Evolutionary conservation across 2,888 invertebrate species (phyloP), one percentile per base, ranked within the genome.

Genomic region (Drosophila hamatofila): DNA sequence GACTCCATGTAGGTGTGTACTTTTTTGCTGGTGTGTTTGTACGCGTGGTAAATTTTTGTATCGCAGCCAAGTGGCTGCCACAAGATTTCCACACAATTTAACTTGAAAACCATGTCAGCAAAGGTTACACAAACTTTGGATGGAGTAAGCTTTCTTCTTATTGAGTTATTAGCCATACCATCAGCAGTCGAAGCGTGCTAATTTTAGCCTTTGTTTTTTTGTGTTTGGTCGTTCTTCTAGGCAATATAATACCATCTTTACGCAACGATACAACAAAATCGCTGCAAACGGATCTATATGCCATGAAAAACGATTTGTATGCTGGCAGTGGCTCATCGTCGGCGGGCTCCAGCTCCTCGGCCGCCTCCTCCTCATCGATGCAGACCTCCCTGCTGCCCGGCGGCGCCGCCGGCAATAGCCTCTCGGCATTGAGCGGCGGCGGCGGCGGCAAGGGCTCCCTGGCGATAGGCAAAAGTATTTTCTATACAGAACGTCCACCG

Each of bases 381-480:
- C 88, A 88, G 59, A 91, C 88, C 8, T 83, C 90, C 0, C 78
- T 88, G 46, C 81, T 89, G 67, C 72, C 91, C 70, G 58, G 86
- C 63, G 67, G 86, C 73, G 69, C 62, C 80, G 48, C 81, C 12
- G 91, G 91, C 60, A 88, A 90, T 72, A 83, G 90, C 49, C 74
- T 90, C 23, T 75, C 88, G 6, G 82, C 83, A 5, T 37, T 85
- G 44, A 87, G 83, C 65, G 79, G 81, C 56, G 83, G 83, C 56
- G 82, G 83, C 54, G 83, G 84, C 60, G 72, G 76, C 79, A 93
- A 93, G 70, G 92, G 92, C 23, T 91, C 92, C 16, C 78, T 93
- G 75, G 92, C 93, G 89, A 92, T 93, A 90, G 93, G 93, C 56
- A 93, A 93, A 67, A 93, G 93, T 80, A 92, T 92, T 80, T 93